Percentiles rank a stretch among this genome's conserved stretches.
Evolutionary conservation across 1,140 invertebrate species (phyloP).

Genomic region (Rhyzopertha dominica): DNA sequence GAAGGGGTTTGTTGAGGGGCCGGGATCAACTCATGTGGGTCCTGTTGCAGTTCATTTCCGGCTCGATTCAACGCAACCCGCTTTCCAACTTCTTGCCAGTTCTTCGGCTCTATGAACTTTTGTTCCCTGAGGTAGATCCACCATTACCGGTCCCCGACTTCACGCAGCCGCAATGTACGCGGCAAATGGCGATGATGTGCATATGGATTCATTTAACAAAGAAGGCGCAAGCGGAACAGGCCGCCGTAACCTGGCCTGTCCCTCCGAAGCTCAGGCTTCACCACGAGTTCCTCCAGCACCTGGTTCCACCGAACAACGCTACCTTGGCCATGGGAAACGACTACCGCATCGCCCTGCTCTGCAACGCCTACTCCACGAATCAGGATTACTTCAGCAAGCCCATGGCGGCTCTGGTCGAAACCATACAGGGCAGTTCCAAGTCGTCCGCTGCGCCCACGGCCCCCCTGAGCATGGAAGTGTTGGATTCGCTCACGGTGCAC

Average conservation of each 20-base stretch:
- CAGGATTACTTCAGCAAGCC: constrained; percentile 63
- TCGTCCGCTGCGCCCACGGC: constrained; percentile 57
- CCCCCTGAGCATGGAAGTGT: constrained; percentile 84
- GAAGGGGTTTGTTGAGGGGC: constrained; percentile 72
- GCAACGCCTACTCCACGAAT: constrained; percentile 91
- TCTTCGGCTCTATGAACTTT: constrained; percentile 83
- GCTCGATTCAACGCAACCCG: constrained; percentile 92
- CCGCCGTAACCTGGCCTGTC: constrained; percentile 55
- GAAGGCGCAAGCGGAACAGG: constrained; percentile 62
- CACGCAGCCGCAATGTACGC: constrained; percentile 77
- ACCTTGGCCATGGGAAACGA: constrained; percentile 69
- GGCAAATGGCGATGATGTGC: constrained; percentile 89
- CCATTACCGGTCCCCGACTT: constrained; percentile 85
- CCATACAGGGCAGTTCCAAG: constrained; percentile 76
- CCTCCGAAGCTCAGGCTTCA: constrained; percentile 80
- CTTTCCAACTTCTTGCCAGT: constrained; percentile 86
- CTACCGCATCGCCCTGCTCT: constrained; percentile 84
- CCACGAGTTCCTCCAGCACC: constrained; percentile 82
- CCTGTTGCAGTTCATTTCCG: constrained; percentile 93
- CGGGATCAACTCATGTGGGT: constrained; percentile 97
- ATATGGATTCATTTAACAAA: constrained; percentile 95
- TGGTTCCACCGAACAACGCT: constrained; percentile 65
- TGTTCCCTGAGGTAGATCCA: constrained; percentile 89
- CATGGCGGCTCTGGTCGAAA: constrained; percentile 67
- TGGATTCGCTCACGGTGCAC: constrained; percentile 91